These are phyloP conservation scores for Dufourea novaeangliae DNA, from an alignment of 1,140 invertebrate species.

Conservation along the genomic window DNA sequence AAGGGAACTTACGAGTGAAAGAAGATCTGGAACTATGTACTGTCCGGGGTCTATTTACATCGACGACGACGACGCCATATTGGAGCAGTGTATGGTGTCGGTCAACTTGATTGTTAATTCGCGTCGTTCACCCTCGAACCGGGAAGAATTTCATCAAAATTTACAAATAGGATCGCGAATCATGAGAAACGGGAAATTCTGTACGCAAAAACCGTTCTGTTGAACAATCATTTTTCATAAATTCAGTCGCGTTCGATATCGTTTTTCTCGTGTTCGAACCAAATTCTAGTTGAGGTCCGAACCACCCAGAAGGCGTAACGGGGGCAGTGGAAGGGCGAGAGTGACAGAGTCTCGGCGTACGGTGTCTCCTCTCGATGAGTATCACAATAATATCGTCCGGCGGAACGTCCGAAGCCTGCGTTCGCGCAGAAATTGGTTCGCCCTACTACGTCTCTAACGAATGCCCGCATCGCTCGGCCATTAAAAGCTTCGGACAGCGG, in stretches of 20 bases:
- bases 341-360: constrained; percentile 34
- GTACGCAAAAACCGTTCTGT: not conserved
- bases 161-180: not conserved
- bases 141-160: not conserved
- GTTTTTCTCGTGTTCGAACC: not conserved
- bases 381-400: constrained; percentile 81
- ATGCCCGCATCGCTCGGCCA: not conserved
- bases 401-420: constrained; percentile 79
- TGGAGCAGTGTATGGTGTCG: constrained; percentile 19
- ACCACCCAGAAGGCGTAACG: not conserved
- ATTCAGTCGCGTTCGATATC: no score
- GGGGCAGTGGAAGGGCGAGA: not conserved
- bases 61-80: constrained; percentile 30
- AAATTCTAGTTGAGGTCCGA: not conserved
- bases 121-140: not conserved
- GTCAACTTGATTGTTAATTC: not conserved
- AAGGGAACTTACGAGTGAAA: not conserved
- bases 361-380: constrained; percentile 62
- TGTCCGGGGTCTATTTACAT: constrained; percentile 59
- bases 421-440: constrained; percentile 35
- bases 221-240: no score
- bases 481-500: not conserved
- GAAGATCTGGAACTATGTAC: constrained; percentile 45
- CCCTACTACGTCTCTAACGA: constrained; percentile 18
- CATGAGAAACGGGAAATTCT: not conserved